phyloP scores from a whole-genome alignment of 92 coral and sea anemone species.

The Palythoa grandiflora region DNA sequence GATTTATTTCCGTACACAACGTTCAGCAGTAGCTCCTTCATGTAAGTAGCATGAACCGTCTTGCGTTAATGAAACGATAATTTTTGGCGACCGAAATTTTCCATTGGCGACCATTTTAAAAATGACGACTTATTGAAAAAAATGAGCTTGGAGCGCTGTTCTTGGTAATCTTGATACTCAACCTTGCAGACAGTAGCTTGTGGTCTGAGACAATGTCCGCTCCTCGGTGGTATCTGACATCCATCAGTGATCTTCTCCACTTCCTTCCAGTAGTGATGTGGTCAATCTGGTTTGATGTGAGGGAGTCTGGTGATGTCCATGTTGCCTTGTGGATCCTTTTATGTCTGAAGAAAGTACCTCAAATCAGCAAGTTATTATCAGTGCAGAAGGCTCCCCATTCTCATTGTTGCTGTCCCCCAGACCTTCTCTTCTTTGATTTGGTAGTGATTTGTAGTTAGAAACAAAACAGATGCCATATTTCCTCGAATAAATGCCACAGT shows the following conservation, averaged over 20 bases:
- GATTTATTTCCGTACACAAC: too few relatives aligned
- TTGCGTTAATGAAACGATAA: too few relatives aligned
- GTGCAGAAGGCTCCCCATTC: slow-evolving; percentile 4
- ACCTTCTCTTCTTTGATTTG: background rate
- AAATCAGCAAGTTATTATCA: background rate
- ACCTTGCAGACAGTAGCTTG: background rate
- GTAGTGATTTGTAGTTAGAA: too few relatives aligned
- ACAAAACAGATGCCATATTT: too few relatives aligned
- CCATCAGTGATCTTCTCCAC: background rate
- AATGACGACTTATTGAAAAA: too few relatives aligned
- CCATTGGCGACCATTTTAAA: too few relatives aligned
- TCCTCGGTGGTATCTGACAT: background rate
- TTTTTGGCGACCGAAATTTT: too few relatives aligned
- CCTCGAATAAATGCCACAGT: too few relatives aligned
- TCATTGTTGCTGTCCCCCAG: background rate
- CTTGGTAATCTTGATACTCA: background rate
- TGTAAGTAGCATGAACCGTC: too few relatives aligned
- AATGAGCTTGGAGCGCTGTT: background rate
- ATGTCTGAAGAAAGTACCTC: background rate
- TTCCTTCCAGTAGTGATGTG: background rate
- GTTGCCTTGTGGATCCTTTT: background rate
- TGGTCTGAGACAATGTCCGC: background rate
- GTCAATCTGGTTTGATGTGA: background rate
- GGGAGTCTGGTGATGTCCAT: background rate
- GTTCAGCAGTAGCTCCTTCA: too few relatives aligned